These are phyloP conservation scores for Pristionchus maxplancki DNA, from an alignment of 2,888 invertebrate species.

Conservation along the genomic window DNA sequence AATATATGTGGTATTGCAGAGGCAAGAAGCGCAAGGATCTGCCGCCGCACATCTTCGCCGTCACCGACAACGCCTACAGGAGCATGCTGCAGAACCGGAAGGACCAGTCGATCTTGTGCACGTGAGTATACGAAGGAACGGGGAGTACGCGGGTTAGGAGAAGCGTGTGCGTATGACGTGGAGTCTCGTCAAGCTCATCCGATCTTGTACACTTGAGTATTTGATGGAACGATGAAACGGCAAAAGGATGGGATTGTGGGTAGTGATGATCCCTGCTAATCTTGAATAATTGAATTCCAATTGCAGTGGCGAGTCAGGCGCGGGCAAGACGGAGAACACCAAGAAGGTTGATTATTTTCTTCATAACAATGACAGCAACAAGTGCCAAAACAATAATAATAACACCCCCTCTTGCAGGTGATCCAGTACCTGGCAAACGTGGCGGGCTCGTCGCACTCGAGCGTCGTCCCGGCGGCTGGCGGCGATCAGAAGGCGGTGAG, in stretches of 20 bases:
- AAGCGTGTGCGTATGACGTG: too few species aligned
- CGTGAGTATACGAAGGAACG: conserved; percentile 80
- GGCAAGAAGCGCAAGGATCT: conserved; percentile 89
- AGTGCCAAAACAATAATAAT: not conserved
- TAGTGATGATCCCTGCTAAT: too few species aligned
- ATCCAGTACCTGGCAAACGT: conserved; percentile 99
- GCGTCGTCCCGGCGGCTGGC: conserved; percentile 46
- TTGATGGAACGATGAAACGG: too few species aligned
- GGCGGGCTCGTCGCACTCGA: conserved; percentile 87
- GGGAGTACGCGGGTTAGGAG: not conserved
- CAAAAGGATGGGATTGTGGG: too few species aligned
- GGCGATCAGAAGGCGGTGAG: conserved; percentile 77
- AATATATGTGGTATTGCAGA: too few species aligned
- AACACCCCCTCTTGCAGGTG: conserved; percentile 81
- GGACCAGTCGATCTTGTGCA: conserved; percentile 99
- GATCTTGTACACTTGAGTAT: too few species aligned
- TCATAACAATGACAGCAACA: too few species aligned
- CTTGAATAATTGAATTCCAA: not conserved
- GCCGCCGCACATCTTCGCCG: conserved; percentile 99
- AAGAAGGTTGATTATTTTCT: conserved; percentile 86
- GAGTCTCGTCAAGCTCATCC: too few species aligned
- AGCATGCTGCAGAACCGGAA: conserved; percentile 99
- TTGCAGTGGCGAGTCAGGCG: conserved; percentile 94
- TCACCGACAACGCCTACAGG: conserved; percentile 98
- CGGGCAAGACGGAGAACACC: conserved; percentile 99